A percentile compares a stretch with the other conserved stretches of the same genome.
Conservation (phyloP, 1,140 invertebrate genomes). For the Ceratitis capitata region DNA sequence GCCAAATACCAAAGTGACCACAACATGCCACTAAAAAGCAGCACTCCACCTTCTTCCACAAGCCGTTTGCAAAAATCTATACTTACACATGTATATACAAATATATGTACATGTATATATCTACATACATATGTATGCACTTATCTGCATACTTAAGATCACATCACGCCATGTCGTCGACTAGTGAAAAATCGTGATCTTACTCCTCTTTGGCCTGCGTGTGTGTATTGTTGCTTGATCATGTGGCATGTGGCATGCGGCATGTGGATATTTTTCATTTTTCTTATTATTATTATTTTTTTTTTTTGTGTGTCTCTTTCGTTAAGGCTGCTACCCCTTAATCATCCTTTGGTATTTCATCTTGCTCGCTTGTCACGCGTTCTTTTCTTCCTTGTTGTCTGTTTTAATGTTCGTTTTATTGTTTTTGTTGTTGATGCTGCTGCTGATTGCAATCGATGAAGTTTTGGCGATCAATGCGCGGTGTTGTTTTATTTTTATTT, state of each 20-base stretch:
- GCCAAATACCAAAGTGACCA: conserved; percentile 32
- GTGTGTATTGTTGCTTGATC: no score
- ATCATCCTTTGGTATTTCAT: conserved; percentile 37
- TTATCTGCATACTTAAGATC: conserved; percentile 18
- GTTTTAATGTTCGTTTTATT: no score
- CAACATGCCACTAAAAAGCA: not conserved
- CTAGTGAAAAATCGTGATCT: conserved; percentile 24
- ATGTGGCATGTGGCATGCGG: not conserved
- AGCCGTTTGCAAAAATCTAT: not conserved
- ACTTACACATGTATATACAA: not conserved
- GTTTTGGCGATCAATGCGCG: not conserved
- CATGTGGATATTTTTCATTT: not conserved
- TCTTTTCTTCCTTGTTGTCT: not conserved
- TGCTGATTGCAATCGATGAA: conserved; percentile 4
- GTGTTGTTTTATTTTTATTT: not conserved
- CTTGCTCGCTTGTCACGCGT: conserved; percentile 12
- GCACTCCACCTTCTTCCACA: not conserved
- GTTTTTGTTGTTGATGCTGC: not conserved
- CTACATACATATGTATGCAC: not conserved
- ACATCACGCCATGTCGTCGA: conserved; percentile 24
- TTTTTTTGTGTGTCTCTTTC: no score
- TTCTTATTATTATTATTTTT: not conserved
- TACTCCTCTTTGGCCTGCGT: conserved; percentile 35
- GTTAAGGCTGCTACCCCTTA: not conserved
- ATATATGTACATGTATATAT: not conserved